Evolutionary conservation across 2,113 vertebrate genomes (phyloP).

Genomic region (Ictalurus furcatus): DNA sequence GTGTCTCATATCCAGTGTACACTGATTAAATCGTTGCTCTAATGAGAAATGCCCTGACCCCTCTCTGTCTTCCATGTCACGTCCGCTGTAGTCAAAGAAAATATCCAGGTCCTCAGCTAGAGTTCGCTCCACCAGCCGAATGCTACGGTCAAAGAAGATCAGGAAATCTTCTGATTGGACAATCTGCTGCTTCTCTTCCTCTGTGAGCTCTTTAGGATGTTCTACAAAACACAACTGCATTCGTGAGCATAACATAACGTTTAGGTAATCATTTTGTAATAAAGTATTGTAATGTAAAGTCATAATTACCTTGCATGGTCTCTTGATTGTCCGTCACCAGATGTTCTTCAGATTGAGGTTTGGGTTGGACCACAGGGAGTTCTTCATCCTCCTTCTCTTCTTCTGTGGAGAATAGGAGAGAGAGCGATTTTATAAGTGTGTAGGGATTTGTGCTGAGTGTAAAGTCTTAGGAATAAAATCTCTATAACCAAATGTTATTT

Average conservation of each 20-base stretch:
- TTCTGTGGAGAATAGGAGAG: slow-evolving; percentile 66
- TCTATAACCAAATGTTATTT: neutral
- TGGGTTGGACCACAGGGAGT: slow-evolving; percentile 77
- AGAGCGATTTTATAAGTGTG: neutral
- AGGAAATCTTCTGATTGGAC: slow-evolving; percentile 87
- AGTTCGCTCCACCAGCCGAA: slow-evolving; percentile 82
- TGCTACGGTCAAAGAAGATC: slow-evolving; percentile 85
- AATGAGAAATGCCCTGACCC: slow-evolving; percentile 70
- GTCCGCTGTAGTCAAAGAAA: slow-evolving; percentile 89
- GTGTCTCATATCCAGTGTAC: neutral
- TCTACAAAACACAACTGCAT: slow-evolving; percentile 61
- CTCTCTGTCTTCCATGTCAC: slow-evolving; percentile 84
- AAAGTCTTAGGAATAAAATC: neutral
- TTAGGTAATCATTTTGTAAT: neutral
- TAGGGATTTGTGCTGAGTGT: neutral
- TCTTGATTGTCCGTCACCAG: slow-evolving; percentile 77
- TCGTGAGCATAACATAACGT: neutral
- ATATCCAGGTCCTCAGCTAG: slow-evolving; percentile 86
- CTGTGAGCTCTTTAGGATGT: slow-evolving; percentile 82
- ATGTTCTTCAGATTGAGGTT: slow-evolving; percentile 76
- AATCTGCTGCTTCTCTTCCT: slow-evolving; percentile 87
- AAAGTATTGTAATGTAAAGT: neutral
- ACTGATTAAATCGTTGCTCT: no score
- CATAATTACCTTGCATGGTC: slow-evolving; percentile 77
- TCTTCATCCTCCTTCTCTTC: slow-evolving; percentile 83